These are phyloP conservation scores for Drosophila bunnanda DNA, from an alignment of 2,888 invertebrate genomes.

Conservation along the genomic window DNA sequence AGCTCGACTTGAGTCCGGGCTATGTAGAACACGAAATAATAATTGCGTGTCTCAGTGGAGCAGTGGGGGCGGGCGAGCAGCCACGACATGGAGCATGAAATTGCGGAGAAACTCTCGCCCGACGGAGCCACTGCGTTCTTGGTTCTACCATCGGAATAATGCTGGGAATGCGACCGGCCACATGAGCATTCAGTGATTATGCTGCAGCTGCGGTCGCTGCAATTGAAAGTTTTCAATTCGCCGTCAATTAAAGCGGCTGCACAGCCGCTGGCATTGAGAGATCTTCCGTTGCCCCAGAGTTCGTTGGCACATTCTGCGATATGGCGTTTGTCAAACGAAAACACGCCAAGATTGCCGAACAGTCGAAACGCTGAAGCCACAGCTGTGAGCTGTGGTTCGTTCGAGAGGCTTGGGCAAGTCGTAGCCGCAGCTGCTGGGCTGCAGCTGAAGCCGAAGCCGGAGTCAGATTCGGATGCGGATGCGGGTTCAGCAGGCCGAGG, in stretches of 20 bases:
- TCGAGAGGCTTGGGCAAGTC: constrained; percentile 13
- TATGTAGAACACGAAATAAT: constrained; percentile 61
- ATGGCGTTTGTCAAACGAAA: constrained; percentile 9
- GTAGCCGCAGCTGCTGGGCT: constrained; percentile 14
- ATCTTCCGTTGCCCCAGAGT: constrained; percentile 3
- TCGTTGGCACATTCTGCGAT: constrained; percentile 9
- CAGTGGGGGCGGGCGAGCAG: constrained; percentile 4
- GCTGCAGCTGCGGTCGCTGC: constrained; percentile 48
- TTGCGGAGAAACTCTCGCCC: constrained; percentile 35
- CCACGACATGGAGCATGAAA: constrained; percentile 56
- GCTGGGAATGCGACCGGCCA: constrained; percentile 54
- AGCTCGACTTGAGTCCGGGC: constrained; percentile 17
- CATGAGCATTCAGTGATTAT: constrained; percentile 14
- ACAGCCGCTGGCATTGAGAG: not conserved
- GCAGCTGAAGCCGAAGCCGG: constrained; percentile 5
- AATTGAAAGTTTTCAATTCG: constrained; percentile 49
- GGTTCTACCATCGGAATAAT: constrained; percentile 27
- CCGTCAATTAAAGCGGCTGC: constrained; percentile 1
- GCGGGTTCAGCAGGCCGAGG: not conserved
- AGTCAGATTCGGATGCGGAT: constrained; percentile 4
- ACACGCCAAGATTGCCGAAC: constrained; percentile 2
- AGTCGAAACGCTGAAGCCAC: constrained; percentile 6
- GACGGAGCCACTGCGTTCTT: constrained; percentile 37
- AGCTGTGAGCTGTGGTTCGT: constrained; percentile 9
- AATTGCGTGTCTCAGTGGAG: constrained; percentile 35